phyloP scores from a whole-genome alignment of 2,113 vertebrate genomes.

The Catharus minimus region DNA sequence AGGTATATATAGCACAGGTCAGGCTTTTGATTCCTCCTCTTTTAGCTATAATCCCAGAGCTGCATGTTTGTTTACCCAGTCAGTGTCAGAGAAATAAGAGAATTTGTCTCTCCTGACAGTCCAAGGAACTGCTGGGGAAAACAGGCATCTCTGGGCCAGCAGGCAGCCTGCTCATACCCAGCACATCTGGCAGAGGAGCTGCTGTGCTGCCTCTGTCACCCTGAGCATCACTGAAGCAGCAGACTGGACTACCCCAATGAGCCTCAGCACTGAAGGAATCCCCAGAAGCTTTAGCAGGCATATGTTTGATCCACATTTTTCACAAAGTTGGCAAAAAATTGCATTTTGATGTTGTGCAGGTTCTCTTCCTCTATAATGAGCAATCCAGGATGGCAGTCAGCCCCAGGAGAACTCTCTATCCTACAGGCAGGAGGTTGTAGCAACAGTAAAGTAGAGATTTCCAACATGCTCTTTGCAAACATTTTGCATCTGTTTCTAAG shows the following conservation, averaged over 20 bases:
- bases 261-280: neutral
- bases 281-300: neutral
- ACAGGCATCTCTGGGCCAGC: neutral
- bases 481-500: neutral
- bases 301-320: neutral
- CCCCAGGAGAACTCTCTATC: neutral
- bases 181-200: neutral
- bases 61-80: neutral
- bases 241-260: accelerated
- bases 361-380: neutral
- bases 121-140: neutral
- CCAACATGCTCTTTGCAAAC: neutral
- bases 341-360: neutral
- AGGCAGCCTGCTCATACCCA: neutral
- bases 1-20: neutral
- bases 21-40: neutral
- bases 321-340: neutral
- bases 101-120: neutral
- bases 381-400: neutral
- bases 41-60: neutral
- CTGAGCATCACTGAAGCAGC: neutral
- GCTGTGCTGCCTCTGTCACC: neutral
- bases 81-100: neutral
- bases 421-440: neutral
- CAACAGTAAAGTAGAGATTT: neutral